phyloP scores from a whole-genome alignment of 2,888 invertebrate genomes.

The Aleiodes testaceus region DNA sequence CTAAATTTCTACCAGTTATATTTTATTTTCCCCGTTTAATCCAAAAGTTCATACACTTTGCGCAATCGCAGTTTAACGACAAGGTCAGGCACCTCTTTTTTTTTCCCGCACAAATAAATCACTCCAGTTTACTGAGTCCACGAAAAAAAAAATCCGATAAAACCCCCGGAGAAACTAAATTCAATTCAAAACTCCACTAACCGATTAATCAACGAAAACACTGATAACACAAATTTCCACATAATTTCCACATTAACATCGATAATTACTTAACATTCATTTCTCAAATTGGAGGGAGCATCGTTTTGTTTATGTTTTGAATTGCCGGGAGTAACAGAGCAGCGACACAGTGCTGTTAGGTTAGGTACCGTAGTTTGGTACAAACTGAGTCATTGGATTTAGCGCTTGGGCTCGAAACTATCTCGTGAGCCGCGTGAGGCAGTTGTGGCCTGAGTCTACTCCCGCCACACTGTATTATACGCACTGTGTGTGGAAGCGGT shows the following conservation, averaged over 20 bases:
- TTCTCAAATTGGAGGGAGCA: neutral
- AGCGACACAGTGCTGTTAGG: conserved; percentile 33
- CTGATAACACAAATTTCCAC: no score
- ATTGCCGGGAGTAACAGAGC: conserved; percentile 15
- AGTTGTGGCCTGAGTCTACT: conserved; percentile 25
- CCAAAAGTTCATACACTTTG: neutral
- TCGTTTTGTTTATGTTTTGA: conserved; percentile 41
- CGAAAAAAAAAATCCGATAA: neutral
- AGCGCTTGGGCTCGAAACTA: conserved; percentile 22
- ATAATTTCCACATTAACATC: no score
- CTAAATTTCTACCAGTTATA: no score
- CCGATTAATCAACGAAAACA: no score
- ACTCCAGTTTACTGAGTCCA: neutral
- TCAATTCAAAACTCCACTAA: no score
- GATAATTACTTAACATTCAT: neutral
- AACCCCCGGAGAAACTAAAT: no score
- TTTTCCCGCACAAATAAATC: neutral
- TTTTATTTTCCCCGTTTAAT: neutral
- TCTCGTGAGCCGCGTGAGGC: conserved; percentile 42
- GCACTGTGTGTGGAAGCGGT: neutral
- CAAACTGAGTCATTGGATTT: conserved; percentile 48
- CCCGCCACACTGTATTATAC: conserved; percentile 41
- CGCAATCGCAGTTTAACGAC: neutral
- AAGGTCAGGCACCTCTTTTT: conserved; percentile 14
- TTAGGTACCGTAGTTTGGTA: conserved; percentile 52